A percentile compares a stretch with the other conserved stretches of the same genome.
These are phyloP conservation scores for human (Homo sapiens) DNA, from an alignment of 2,113 vertebrate genomes.

Conservation along the genomic window DNA sequence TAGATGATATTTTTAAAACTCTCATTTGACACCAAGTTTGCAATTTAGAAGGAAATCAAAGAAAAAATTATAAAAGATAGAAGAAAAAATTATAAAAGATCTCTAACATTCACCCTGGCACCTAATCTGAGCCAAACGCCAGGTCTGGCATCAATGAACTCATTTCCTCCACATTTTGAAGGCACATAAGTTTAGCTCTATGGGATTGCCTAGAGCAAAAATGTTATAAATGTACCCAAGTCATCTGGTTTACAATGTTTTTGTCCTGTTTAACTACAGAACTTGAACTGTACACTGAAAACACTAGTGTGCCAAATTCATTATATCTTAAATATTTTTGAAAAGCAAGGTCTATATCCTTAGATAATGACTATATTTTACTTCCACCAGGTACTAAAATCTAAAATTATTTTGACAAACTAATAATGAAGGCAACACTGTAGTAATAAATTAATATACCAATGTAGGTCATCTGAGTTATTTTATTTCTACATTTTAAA, in stretches of 20 bases:
- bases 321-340: neutral
- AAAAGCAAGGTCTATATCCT: neutral
- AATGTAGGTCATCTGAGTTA: neutral
- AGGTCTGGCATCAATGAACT: slow-evolving; percentile 34
- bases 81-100: neutral
- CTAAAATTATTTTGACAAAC: neutral
- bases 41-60: neutral
- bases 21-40: slow-evolving; percentile 13
- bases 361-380: neutral
- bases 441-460: neutral
- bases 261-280: neutral
- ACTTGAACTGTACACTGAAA: slow-evolving; percentile 6
- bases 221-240: slow-evolving; percentile 5
- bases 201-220: neutral
- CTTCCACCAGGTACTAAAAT: neutral
- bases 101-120: neutral
- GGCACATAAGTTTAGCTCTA: neutral
- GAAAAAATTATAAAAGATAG: neutral
- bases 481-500: neutral
- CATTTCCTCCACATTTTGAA: neutral
- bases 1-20: slow-evolving; percentile 39
- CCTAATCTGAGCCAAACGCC: neutral
- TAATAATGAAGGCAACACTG: neutral
- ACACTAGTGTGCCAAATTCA: neutral
- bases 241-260: slow-evolving; percentile 43